Base-by-base conservation (phyloP, 2,113 vertebrate genomes). In the Lichenostomus cassidix region DNA sequence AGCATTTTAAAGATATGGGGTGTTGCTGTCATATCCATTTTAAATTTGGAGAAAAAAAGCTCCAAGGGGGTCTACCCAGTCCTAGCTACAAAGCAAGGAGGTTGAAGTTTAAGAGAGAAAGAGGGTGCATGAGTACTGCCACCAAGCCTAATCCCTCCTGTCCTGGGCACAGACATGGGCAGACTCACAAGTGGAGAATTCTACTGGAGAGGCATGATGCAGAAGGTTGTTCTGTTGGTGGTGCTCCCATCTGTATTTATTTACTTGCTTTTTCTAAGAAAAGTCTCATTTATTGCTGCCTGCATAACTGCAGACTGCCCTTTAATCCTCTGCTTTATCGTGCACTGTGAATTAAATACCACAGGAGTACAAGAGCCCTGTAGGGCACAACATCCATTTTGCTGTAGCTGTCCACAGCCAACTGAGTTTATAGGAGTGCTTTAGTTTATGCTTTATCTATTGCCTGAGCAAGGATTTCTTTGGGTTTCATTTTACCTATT, bases 351-450 rank as follows among this genome's bases (percentile, higher is more conserved):
- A 77, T 90, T 93, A 95, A 95, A 92, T 88, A 92, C 75, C 75
- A 64, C 39, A 88, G 68, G 47, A 94, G 29, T 90, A 88, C 68
- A 77, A 68, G 56, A 91, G 79, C 49, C 90, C 93, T 92, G 89
- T 67, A 93, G 93, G 93, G 87, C 76, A 90, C 79, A 94, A 88
- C 63, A 93, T 90, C 79, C 92, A 92, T 94, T 96, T 80, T 82
- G 55, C 71, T 78, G 71, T 88, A 86, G 87, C 55, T 90, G 50
- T 55, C 87, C 60, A 68, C 55, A 88, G 68, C 52, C 79, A 86
- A 39, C 35, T 94, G 68, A 76, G 21, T 91, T 89, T 94, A 85
- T 55, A 41, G 87, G 50, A 85, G 33, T 59, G 13, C 58, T 87
- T 89, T 23, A n/a, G 47, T 86, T 88, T 74, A 39, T 70, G 42